phyloP scores from a whole-genome alignment of 2,888 invertebrate species.

The Pandemis heparana region DNA sequence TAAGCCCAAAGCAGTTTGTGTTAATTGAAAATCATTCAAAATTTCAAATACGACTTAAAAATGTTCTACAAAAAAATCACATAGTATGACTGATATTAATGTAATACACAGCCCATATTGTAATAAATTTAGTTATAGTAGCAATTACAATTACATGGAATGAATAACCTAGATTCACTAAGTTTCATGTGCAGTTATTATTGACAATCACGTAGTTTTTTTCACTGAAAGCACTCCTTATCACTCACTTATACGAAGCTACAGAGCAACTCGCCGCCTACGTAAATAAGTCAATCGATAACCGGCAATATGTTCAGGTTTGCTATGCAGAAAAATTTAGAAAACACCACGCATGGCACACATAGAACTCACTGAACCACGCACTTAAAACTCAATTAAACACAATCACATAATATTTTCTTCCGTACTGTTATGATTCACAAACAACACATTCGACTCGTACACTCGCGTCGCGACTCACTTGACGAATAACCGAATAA shows the following conservation, averaged over 20 bases:
- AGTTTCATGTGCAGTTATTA: background rate
- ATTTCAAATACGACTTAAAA: no score
- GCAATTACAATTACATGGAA: background rate
- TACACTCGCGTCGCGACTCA: constrained; percentile 1
- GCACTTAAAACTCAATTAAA: background rate
- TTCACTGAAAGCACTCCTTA: constrained; percentile 15
- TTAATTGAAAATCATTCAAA: no score
- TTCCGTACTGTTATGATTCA: background rate
- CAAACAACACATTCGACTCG: constrained; percentile 5
- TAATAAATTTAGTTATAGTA: no score
- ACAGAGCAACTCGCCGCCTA: constrained; percentile 16
- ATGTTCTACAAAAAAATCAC: no score
- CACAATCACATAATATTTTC: constrained; percentile 1
- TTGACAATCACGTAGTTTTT: background rate
- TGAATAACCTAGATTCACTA: background rate
- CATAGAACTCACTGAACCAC: background rate
- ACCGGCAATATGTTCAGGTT: constrained; percentile 22
- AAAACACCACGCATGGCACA: background rate
- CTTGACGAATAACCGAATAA: constrained; percentile 43
- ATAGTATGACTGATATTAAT: no score
- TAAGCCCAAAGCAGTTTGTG: no score
- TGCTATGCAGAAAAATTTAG: background rate
- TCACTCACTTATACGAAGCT: background rate
- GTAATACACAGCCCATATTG: no score
- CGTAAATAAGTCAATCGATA: constrained; percentile 39